Base-by-base conservation (phyloP, 2,113 vertebrate species). In the Tupaia tana region DNA sequence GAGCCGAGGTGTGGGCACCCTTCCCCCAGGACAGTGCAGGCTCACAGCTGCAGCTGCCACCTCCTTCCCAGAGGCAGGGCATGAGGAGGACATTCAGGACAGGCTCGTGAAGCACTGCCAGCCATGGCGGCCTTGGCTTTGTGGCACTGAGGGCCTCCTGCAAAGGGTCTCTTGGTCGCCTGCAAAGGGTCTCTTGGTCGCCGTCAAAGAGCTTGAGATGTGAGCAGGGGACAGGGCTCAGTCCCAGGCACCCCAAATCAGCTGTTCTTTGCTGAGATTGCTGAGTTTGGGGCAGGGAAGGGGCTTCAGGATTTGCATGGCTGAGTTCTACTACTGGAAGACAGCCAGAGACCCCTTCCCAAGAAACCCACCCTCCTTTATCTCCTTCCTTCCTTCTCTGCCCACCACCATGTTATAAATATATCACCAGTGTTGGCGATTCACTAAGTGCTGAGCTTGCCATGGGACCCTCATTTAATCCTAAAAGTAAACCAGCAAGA, bases 21-120 rank as follows among this genome's bases (percentile, higher is more conserved):
- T 43, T 54, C 27, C 16, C 58, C 59, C 2, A 12, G 81, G 61
- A 19, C n/a, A 1, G 59, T 10, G 1, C 83, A 27, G 82, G 8
- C 59, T n/a, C 34, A 59, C 70, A 0, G 0, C 64, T 52, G 1
- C 67, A 22, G 52, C 52, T 61, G 59, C 54, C 7, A 64, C 66
- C 16, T 20, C 2, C 0, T 24, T 4, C 22, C 31, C 0, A 2
- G 6, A 20, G 61, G 18, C 4, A 2, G 73, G 34, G 25, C n/a
- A 7, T 10, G 24, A 20, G 10, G 71, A 34, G 56, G 54, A 31
- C 7, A 54, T 8, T 27, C 1, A 0, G 27, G 43, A 29, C 80
- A 54, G 29, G 31, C 24, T 13, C 58, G 80, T 25, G 20, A 43
- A 74, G 19, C 63, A 1, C n/a, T 4, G 34, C 58, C 16, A 1